phyloP scores from a whole-genome alignment of 23 tunicate genomes.

The Styela clava region DNA sequence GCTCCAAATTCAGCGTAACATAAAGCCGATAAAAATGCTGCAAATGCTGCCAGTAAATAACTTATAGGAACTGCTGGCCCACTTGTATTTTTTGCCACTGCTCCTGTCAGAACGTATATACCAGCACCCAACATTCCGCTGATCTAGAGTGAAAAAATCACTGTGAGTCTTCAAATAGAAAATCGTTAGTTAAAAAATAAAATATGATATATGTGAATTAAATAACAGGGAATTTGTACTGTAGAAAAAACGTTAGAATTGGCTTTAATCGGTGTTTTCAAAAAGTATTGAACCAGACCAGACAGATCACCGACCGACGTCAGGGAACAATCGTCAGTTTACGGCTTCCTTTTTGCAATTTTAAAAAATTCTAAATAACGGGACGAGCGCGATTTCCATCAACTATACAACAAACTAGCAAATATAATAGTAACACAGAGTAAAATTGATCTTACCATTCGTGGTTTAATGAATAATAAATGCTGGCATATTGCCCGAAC shows the following conservation, averaged over 20 bases:
- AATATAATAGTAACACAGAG: too few species aligned
- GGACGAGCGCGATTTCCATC: too few species aligned
- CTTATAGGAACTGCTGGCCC: constrained; percentile 57
- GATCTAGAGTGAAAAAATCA: constrained; percentile 13
- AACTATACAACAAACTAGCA: too few species aligned
- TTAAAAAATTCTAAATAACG: too few species aligned
- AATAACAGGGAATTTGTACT: neutral
- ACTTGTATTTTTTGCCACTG: constrained; percentile 54
- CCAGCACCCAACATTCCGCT: constrained; percentile 83
- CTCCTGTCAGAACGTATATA: constrained; percentile 58
- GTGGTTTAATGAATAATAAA: neutral
- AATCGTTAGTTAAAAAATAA: neutral
- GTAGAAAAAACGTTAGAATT: too few species aligned
- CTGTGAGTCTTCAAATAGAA: neutral
- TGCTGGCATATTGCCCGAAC: neutral
- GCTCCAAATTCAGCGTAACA: constrained; percentile 78
- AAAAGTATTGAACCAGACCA: too few species aligned
- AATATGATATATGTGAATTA: neutral
- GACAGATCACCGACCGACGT: too few species aligned
- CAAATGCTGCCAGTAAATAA: constrained; percentile 48
- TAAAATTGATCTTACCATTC: neutral
- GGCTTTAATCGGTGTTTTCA: too few species aligned
- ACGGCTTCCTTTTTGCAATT: too few species aligned
- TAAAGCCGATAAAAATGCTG: constrained; percentile 63
- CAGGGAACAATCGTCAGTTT: too few species aligned